phyloP scores from a whole-genome alignment of 2,888 invertebrate species.

The Tuta absoluta region DNA sequence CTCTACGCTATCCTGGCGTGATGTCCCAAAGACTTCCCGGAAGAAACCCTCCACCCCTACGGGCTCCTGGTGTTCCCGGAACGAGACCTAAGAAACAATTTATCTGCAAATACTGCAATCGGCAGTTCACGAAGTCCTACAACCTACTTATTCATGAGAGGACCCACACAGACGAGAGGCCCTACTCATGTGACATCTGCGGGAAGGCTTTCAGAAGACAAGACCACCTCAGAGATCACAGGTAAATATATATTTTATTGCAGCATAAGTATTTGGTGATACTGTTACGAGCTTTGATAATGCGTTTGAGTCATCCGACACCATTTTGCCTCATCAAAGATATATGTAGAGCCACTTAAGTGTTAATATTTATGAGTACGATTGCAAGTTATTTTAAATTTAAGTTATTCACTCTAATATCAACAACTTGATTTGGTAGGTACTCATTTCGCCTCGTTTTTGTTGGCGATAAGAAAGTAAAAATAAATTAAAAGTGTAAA shows the following conservation, averaged over 20 bases:
- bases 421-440: slow-evolving; percentile 68
- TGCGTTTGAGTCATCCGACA: slow-evolving; percentile 21
- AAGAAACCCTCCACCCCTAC: slow-evolving; percentile 78
- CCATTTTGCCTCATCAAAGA: slow-evolving; percentile 8
- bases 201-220: slow-evolving; percentile 97
- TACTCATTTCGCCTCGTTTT: slow-evolving; percentile 65
- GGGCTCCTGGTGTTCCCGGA: slow-evolving; percentile 80
- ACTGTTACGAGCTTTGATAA: slow-evolving; percentile 16
- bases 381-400: slow-evolving; percentile 2
- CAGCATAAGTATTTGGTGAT: slow-evolving; percentile 26
- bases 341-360: not conserved
- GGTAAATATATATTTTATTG: slow-evolving; percentile 75
- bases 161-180: slow-evolving; percentile 98
- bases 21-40: slow-evolving; percentile 78
- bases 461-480: slow-evolving; percentile 73
- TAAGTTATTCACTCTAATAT: slow-evolving; percentile 3
- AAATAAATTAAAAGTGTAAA: slow-evolving; percentile 72
- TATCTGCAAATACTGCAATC: slow-evolving; percentile 98
- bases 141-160: slow-evolving; percentile 98
- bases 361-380: not conserved
- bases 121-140: slow-evolving; percentile 99
- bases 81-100: slow-evolving; percentile 91
- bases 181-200: slow-evolving; percentile 97
- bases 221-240: slow-evolving; percentile 95
- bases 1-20: slow-evolving; percentile 72